Evolutionary conservation across 2,113 vertebrate species (phyloP), one percentile per base, ranked within the genome.

Genomic region (Malurus alboscapulatus): DNA sequence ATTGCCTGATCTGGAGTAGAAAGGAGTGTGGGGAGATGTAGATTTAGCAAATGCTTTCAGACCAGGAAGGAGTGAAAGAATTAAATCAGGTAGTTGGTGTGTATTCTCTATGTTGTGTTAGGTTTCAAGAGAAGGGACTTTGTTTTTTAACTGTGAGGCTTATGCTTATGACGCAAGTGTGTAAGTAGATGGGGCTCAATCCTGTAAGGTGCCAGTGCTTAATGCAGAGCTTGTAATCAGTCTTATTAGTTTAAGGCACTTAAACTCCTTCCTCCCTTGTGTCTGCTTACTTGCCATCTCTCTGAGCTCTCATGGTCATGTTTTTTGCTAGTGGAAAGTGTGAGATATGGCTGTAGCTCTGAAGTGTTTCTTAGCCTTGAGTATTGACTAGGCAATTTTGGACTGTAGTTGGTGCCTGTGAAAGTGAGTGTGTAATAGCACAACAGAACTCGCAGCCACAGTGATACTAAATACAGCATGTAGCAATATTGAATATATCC

Each of bases 151-250:
- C 24, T n/a, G 53, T 34, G 53, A 66, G 47, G 24, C 75, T 91
- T 88, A 55, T 73, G 34, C 55, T 67, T 79, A 18, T 84, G 82
- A 88, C 4, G 9, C 48, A 88, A 30, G 36, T 38, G 11, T 74
- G 0, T 94, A 79, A 90, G 74, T 83, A 85, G 79, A 57, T 87
- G 66, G 27, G 48, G 25, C 67, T 91, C 36, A 85, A 8, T 85
- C 67, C 89, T 84, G 44, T 74, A 59, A 88, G 86, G 75, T 94
- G 48, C 65, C 55, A 50, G 63, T 59, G 74, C 72, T 93, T 92
- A 85, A 63, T 3, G 4, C 0, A 18, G 82, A 66, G 63, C 72
- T 47, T 87, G 32, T 90, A 65, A 90, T 80, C 40, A 34, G 76
- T 67, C 32, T 4, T 84, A 51, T 58, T 88, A 40, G 61, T 66